Percentiles rank a stretch among this genome's conserved stretches.
These are phyloP conservation scores for Cercopithecus petaurista DNA, from an alignment of 2,797 vertebrate genomes.

Conservation along the genomic window DNA sequence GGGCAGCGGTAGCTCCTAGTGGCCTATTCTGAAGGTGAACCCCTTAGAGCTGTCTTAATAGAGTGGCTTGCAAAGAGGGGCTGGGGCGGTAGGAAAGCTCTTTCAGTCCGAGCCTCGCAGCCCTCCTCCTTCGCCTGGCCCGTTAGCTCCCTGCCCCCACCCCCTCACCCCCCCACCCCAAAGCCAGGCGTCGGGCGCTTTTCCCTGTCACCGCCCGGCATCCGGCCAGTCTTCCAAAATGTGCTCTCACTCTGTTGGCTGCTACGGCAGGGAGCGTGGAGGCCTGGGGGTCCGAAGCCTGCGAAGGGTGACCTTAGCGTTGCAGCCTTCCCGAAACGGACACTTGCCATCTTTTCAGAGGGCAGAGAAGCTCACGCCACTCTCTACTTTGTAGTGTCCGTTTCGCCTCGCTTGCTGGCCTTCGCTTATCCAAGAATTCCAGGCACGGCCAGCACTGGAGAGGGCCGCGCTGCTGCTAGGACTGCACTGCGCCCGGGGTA, in stretches of 20 bases:
- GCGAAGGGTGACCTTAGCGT: not conserved
- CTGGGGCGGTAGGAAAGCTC: not conserved
- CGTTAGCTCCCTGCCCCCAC: not conserved
- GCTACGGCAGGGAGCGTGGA: accelerated
- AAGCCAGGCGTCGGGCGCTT: not conserved
- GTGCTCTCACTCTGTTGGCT: accelerated
- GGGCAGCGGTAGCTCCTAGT: constrained; percentile 87
- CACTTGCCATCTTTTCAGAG: not conserved
- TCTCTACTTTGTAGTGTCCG: not conserved
- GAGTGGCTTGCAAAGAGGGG: constrained; percentile 26
- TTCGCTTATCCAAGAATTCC: accelerated
- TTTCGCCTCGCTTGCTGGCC: not conserved
- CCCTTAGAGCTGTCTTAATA: constrained; percentile 87
- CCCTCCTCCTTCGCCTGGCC: not conserved
- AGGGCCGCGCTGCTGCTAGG: accelerated
- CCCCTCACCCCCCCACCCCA: no score
- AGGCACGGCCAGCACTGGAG: accelerated
- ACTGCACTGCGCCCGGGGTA: not conserved
- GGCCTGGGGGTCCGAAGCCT: not conserved
- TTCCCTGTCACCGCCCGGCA: accelerated
- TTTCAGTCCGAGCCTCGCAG: not conserved
- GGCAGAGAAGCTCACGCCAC: not conserved
- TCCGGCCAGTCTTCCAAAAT: not conserved
- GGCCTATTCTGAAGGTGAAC: constrained; percentile 88
- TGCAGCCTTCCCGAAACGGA: not conserved